Conservation (phyloP, 2,797 vertebrate genomes). For the Notolepis coatsorum region DNA sequence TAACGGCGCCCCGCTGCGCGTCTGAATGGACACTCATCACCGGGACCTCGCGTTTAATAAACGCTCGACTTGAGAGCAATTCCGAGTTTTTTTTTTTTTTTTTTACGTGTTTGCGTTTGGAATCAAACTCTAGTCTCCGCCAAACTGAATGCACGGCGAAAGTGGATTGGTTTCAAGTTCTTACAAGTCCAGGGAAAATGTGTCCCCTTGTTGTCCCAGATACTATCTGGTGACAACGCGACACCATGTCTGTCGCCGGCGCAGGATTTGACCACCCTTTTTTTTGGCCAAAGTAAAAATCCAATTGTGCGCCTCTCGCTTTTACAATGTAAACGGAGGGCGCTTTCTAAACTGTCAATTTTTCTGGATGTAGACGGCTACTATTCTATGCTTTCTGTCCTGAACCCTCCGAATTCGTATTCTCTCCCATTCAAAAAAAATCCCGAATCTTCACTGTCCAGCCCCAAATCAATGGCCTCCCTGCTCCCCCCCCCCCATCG, state of each 20-base stretch:
- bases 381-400: neutral
- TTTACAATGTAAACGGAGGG: neutral
- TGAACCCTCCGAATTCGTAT: neutral
- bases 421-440: neutral
- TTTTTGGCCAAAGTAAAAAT: too few species aligned
- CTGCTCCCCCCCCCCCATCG: neutral
- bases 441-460: neutral
- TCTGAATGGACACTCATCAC: constrained; percentile 13
- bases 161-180: too few species aligned
- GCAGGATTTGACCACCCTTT: too few species aligned
- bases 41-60: too few species aligned
- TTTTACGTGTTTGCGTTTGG: neutral
- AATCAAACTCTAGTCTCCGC: too few species aligned
- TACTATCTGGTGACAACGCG: too few species aligned
- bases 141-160: too few species aligned
- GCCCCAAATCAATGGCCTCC: constrained; percentile 18
- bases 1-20: constrained; percentile 53
- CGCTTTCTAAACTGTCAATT: neutral
- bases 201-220: too few species aligned
- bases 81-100: too few species aligned
- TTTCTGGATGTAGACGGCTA: neutral
- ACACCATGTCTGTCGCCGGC: too few species aligned
- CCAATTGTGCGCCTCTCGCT: neutral
- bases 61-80: neutral
- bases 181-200: too few species aligned